Base-by-base conservation (phyloP, 2,113 vertebrate genomes). In the Dicrurus megarhynchus region DNA sequence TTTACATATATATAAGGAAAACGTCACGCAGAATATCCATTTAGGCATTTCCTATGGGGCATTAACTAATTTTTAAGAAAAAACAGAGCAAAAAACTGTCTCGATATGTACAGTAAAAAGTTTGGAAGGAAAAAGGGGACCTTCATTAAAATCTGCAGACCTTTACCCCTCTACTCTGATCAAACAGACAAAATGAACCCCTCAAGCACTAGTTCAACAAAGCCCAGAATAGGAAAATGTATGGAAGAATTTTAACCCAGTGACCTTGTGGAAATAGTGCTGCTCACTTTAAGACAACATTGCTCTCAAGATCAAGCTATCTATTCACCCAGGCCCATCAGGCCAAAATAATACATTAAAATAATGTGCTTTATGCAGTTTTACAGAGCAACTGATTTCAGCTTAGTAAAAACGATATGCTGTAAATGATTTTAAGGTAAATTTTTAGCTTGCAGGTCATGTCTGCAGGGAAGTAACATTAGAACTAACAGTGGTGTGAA, bases 1-100 rank as follows among this genome's bases (percentile, higher is more conserved):
- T 96, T 93, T 91, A 97, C 56, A 95, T 75, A 89, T 80, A 89
- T 80, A 89, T 84, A 88, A 95, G 68, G 79, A 90, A 96, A 89
- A 50, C 23, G 91, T 77, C 67, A 81, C 28, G 37, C 64, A 92
- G 70, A 93, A 68, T 50, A 81, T 69, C 95, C 59, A 11, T 69
- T 97, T 81, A 69, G 67, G 32, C 65, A 70, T 87, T 93, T 89
- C 70, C 57, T 83, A 89, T 70, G 59, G 47, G 71, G 65, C 28
- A 94, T 14, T 57, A 75, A 89, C 79, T 94, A 76, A 69, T 87
- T 95, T 96, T 92, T 47, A 52, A 70, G 30, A 75, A 96, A 95
- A 91, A 11, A 39, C 13, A 39, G 26, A n/a, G 27, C 1, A 44
- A 86, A 89, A 86, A 86, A 6, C 1, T 7, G 17, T 27, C 87